Conservation (phyloP, 2,888 invertebrate species). For the Caenorhabditis doughertyi region DNA sequence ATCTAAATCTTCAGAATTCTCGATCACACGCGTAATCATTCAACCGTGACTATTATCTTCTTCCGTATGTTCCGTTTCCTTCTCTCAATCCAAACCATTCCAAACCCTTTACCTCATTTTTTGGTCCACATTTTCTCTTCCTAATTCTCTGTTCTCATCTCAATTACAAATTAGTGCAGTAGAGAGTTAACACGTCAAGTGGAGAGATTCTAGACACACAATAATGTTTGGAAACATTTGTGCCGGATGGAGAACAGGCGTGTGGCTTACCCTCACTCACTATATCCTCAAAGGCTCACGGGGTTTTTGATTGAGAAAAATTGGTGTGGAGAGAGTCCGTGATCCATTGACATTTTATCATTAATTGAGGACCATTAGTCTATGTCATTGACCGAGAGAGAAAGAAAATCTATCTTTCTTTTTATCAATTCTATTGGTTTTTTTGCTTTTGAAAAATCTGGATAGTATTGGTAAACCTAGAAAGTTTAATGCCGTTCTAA, state of each 20-base stretch:
- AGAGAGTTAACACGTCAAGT: constrained; percentile 1
- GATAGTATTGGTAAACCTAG: neutral
- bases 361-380: constrained; percentile 56
- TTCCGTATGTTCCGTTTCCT: constrained; percentile 22
- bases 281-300: neutral
- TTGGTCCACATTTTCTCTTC: constrained; percentile 22
- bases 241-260: constrained; percentile 52
- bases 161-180: constrained; percentile 56
- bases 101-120: constrained; percentile 40
- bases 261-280: constrained; percentile 4
- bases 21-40: constrained; percentile 11
- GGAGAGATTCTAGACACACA: constrained; percentile 9
- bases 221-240: constrained; percentile 42
- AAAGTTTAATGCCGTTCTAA: neutral
- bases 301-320: constrained; percentile 58
- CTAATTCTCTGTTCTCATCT: constrained; percentile 8
- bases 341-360: constrained; percentile 49
- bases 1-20: neutral
- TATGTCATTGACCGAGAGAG: constrained; percentile 19
- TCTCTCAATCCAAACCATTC: neutral
- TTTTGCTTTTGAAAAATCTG: constrained; percentile 9
- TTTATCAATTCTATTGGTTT: neutral
- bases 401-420: constrained; percentile 25
- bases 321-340: constrained; percentile 28
- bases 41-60: constrained; percentile 28